phyloP scores from a whole-genome alignment of 1,140 invertebrate species.

The Agraylea sexmaculata region DNA sequence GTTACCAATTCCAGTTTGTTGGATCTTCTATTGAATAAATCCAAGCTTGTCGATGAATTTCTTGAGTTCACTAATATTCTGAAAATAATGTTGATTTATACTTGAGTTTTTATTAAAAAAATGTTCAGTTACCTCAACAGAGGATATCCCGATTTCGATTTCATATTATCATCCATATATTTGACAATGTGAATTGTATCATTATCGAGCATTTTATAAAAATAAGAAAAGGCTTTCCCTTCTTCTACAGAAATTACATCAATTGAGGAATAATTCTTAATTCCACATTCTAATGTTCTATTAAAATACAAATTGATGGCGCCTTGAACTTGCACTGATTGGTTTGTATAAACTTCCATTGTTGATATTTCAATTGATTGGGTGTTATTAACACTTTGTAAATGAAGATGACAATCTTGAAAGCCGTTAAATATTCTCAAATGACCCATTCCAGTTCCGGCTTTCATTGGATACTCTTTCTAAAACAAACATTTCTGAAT shows the following conservation, averaged over 20 bases:
- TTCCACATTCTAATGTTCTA: constrained; percentile 24
- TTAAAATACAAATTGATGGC: constrained; percentile 10
- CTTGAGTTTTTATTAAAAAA: constrained; percentile 9
- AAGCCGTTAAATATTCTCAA: constrained; percentile 48
- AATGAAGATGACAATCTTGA: constrained; percentile 12
- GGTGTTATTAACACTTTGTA: constrained; percentile 11
- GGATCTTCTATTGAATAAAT: constrained; percentile 25
- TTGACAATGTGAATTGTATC: constrained; percentile 1
- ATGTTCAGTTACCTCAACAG: constrained; percentile 27
- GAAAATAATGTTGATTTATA: constrained; percentile 9
- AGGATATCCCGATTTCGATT: constrained; percentile 33
- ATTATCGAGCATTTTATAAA: constrained; percentile 16
- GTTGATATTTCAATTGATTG: constrained; percentile 9
- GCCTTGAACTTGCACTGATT: constrained; percentile 16
- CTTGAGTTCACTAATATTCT: constrained; percentile 31
- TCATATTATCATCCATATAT: constrained; percentile 27
- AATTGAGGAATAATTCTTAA: constrained; percentile 4
- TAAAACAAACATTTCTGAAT: constrained; percentile 25
- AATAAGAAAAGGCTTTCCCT: constrained; percentile 21
- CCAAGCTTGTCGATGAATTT: constrained; percentile 37
- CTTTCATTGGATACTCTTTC: constrained; percentile 49
- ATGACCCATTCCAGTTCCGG: constrained; percentile 43
- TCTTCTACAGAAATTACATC: constrained; percentile 20
- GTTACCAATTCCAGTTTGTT: constrained; percentile 25
- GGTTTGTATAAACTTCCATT: constrained; percentile 25